Percentiles rank a stretch among this genome's conserved stretches.
These are phyloP conservation scores for Acheta domesticus DNA, from an alignment of 2,888 invertebrate species.

Conservation along the genomic window DNA sequence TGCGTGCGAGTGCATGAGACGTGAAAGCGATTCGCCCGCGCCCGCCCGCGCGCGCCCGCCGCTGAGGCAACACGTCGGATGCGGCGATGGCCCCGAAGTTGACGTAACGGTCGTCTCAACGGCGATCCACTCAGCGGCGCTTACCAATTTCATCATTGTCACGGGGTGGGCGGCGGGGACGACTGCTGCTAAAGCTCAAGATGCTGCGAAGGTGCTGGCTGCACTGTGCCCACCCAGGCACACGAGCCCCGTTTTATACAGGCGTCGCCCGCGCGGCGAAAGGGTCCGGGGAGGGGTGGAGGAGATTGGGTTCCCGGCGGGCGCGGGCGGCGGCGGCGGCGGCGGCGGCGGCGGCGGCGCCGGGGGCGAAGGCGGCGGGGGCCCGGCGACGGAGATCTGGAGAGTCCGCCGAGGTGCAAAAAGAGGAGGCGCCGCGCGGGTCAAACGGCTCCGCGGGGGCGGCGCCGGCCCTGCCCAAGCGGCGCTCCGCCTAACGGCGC, in stretches of 20 bases:
- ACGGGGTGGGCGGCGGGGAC: not conserved
- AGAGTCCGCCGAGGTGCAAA: not conserved
- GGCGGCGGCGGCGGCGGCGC: not conserved
- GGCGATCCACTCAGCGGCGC: not conserved
- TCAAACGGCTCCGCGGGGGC: too few relatives aligned
- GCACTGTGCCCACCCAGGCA: not conserved
- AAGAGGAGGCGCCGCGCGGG: not conserved
- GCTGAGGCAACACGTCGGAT: not conserved
- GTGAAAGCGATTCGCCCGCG: not conserved
- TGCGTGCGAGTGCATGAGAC: too few relatives aligned
- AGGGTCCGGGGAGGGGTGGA: not conserved
- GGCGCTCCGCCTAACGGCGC: too few relatives aligned
- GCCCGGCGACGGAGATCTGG: too few relatives aligned
- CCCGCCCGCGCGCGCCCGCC: not conserved
- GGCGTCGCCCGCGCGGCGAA: not conserved
- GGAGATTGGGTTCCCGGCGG: not conserved
- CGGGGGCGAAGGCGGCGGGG: not conserved
- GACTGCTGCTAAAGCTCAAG: not conserved
- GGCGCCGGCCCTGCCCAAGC: too few relatives aligned
- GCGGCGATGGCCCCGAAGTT: not conserved
- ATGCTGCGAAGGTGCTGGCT: not conserved
- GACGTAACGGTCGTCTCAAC: not conserved
- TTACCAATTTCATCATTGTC: slow-evolving; percentile 18
- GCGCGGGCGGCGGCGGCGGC: not conserved
- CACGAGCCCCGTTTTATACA: not conserved